Percentiles rank a stretch among this genome's conserved stretches.
phyloP scores from a whole-genome alignment of 2,797 vertebrate species.

The Spinibarbus caldwelli region DNA sequence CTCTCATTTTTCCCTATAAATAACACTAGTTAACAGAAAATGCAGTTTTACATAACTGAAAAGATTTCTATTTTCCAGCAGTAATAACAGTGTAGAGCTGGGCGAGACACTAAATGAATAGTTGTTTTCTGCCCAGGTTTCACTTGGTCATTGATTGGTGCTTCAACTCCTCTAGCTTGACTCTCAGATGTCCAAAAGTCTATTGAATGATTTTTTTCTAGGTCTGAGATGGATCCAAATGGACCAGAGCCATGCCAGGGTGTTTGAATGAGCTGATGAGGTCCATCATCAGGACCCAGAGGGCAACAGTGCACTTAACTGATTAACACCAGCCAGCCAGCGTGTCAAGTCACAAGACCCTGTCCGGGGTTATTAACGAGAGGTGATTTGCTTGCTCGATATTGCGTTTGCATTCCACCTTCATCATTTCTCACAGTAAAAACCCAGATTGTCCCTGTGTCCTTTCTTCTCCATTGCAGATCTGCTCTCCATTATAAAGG shows the following conservation, averaged over 20 bases:
- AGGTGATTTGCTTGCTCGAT: conserved; percentile 47
- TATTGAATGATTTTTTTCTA: conserved; percentile 46
- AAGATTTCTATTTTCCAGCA: neutral
- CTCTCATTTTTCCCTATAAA: neutral
- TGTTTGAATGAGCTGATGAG: conserved; percentile 38
- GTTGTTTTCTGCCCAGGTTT: conserved; percentile 35
- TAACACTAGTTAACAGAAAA: neutral
- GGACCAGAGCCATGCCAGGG: conserved; percentile 23
- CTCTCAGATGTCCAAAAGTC: conserved; percentile 37
- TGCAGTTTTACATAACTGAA: neutral
- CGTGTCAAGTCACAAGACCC: conserved; percentile 50
- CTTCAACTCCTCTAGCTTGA: conserved; percentile 22
- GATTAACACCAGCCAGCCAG: conserved; percentile 55
- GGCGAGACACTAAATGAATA: conserved; percentile 25
- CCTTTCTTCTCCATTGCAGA: conserved; percentile 37
- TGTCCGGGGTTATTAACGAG: conserved; percentile 52
- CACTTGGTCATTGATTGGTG: conserved; percentile 36
- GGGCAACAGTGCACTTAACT: conserved; percentile 51
- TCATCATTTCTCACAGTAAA: conserved; percentile 39
- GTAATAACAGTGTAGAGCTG: conserved; percentile 1
- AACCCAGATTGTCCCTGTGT: conserved; percentile 31
- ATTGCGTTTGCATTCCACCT: conserved; percentile 51
- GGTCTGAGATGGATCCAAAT: conserved; percentile 47
- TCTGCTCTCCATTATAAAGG: conserved; percentile 43
- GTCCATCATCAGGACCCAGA: conserved; percentile 36